A percentile compares a stretch with the other conserved stretches of the same genome.
Evolutionary conservation across 2,113 vertebrate species (phyloP).

Genomic region (Phrynosoma blainvillii): DNA sequence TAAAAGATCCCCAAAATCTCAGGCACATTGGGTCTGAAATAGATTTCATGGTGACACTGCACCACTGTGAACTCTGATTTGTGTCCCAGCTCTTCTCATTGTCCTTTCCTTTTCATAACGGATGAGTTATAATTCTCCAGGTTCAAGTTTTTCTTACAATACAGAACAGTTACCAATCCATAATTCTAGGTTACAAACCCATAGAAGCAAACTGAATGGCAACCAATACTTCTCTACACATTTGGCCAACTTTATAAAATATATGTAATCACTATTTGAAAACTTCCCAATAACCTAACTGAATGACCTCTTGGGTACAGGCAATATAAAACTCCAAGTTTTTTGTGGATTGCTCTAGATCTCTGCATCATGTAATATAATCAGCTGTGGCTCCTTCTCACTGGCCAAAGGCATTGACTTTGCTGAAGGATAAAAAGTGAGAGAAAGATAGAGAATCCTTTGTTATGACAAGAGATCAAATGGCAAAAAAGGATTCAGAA

Average conservation of each 20-base stretch:
- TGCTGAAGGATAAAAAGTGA: slow-evolving; percentile 41
- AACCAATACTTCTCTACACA: not conserved
- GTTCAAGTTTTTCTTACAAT: too few relatives aligned
- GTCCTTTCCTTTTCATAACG: too few relatives aligned
- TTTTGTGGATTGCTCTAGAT: slow-evolving; percentile 49
- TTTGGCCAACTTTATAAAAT: not conserved
- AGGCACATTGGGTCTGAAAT: too few relatives aligned
- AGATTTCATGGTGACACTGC: too few relatives aligned
- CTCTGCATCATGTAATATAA: slow-evolving; percentile 43
- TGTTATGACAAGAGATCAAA: slow-evolving; percentile 55
- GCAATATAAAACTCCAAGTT: slow-evolving; percentile 38
- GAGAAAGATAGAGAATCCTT: slow-evolving; percentile 32
- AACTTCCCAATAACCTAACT: not conserved
- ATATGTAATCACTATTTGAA: not conserved
- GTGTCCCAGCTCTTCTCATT: too few relatives aligned
- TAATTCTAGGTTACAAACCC: too few relatives aligned
- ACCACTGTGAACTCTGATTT: too few relatives aligned
- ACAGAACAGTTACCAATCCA: too few relatives aligned
- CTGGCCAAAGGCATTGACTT: slow-evolving; percentile 11
- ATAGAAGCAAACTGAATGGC: too few relatives aligned
- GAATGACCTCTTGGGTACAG: slow-evolving; percentile 27
- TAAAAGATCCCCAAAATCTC: too few relatives aligned
- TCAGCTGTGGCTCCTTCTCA: slow-evolving; percentile 26
- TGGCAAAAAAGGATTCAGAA: slow-evolving; percentile 47
- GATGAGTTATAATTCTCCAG: too few relatives aligned